Conservation (phyloP, 2,888 invertebrate genomes). For the Agrotis clavis region DNA sequence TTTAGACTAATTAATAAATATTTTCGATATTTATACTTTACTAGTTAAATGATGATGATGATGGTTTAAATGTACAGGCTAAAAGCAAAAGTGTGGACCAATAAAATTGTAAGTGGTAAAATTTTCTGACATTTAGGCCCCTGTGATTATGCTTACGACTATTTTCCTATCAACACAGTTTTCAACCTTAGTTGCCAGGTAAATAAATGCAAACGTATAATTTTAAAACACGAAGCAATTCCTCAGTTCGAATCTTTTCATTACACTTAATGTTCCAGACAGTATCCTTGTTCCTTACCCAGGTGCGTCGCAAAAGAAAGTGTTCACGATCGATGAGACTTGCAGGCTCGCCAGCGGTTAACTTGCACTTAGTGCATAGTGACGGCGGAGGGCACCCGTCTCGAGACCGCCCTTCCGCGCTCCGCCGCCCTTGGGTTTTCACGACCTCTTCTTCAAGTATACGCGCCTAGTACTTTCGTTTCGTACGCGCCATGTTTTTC, state of each 20-base stretch:
- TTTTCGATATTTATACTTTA: no score
- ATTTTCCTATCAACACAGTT: not conserved
- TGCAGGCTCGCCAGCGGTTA: constrained; percentile 71
- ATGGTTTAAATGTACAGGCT: not conserved
- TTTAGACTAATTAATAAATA: no score
- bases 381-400: constrained; percentile 79
- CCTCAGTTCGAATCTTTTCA: constrained; percentile 4
- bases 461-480: constrained; percentile 70
- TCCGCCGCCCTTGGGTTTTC: constrained; percentile 66
- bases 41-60: no score
- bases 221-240: not conserved
- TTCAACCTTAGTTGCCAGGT: not conserved
- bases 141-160: not conserved
- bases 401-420: constrained; percentile 68
- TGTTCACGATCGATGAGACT: constrained; percentile 82
- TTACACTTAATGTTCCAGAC: constrained; percentile 38
- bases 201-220: not conserved
- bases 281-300: constrained; percentile 54
- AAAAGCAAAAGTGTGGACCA: not conserved
- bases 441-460: constrained; percentile 65
- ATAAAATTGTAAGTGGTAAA: not conserved
- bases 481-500: constrained; percentile 40
- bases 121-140: no score
- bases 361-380: constrained; percentile 86
- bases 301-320: constrained; percentile 75